These are phyloP conservation scores for Heliangelus exortis DNA, from an alignment of 2,797 vertebrate species.

Conservation along the genomic window DNA sequence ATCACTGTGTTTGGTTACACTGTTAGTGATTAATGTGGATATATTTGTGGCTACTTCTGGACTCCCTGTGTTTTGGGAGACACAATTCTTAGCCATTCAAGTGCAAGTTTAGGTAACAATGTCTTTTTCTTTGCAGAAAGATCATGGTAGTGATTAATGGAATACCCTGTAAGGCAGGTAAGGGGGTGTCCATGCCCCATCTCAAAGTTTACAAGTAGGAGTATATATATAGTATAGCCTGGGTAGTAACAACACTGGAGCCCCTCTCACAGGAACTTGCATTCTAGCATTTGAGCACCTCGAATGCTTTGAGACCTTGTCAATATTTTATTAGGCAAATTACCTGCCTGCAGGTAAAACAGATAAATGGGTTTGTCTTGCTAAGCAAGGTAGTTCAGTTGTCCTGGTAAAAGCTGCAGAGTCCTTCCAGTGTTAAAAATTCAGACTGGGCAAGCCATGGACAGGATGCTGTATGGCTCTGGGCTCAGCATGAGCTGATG, in stretches of 20 bases:
- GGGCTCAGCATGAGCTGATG: neutral
- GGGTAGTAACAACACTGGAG: neutral
- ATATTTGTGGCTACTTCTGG: neutral
- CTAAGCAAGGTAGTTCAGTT: neutral
- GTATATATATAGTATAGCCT: rapidly evolving
- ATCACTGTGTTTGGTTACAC: neutral
- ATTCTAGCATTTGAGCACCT: neutral
- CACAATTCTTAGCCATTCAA: neutral
- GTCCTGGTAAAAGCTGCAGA: neutral
- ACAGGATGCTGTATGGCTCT: neutral
- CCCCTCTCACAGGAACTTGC: neutral
- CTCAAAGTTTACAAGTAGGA: no score
- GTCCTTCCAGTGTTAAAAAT: neutral
- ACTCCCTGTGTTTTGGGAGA: neutral
- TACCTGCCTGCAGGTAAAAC: neutral
- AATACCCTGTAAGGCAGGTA: neutral
- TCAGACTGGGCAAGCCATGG: neutral
- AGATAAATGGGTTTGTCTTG: neutral
- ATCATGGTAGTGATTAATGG: neutral
- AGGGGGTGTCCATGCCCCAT: neutral
- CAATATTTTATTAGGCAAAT: neutral
- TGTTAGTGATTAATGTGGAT: neutral
- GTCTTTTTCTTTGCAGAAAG: neutral
- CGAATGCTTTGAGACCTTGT: neutral
- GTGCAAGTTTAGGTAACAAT: neutral